Base-by-base conservation (phyloP, 1,140 invertebrate species). In the Drosophila nasuta region DNA sequence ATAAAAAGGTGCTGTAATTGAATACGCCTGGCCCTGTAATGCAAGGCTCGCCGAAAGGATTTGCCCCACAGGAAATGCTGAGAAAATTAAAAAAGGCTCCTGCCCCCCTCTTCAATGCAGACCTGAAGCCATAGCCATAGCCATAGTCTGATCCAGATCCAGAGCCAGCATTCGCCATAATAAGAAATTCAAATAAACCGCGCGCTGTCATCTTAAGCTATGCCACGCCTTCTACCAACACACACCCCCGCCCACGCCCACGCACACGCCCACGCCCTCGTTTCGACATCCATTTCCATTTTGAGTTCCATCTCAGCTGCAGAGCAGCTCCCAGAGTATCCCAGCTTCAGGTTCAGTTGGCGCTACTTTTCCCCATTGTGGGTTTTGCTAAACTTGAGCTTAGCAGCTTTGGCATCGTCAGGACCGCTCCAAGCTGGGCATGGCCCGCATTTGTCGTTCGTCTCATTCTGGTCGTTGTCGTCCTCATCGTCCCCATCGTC, bases 181-280 rank as follows among this genome's bases (percentile, higher is more conserved):
- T 89, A 89, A 90, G 86, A 89, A 89, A 89, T 89, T 90, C 85
- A 89, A 89, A 89, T 89, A 90, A 89, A 90, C 85, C 85, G 85
- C 85, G 81, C 75, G 85, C 85, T 89, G 85, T 89, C 85, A 89
- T 89, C 86, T 89, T 89, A 89, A 90, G 86, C 85, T 81, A 76
- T 89, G 78, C 85, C 86, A 89, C 86, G 86, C 85, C 83, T 77
- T 48, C 72, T 43, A 76, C 79, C 48, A 63, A 51, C 64, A 45
- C 20, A 25, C 20, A 25, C 20, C 20, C 20, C 20, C 20, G 82
- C 83, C 80, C 73, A 30, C 35, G 59, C 33, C 67, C 43, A 25
- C 35, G n/a, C 28, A 13, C 62, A 17, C 11, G 28, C 17, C 38
- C 8, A 46, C 30, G 46, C 56, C 52, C 20, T 25, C 20, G 20